Percentiles rank a stretch among this genome's conserved stretches.
Evolutionary conservation across 2,113 vertebrate species (phyloP).

Genomic region (Trochalopteron elliotii): DNA sequence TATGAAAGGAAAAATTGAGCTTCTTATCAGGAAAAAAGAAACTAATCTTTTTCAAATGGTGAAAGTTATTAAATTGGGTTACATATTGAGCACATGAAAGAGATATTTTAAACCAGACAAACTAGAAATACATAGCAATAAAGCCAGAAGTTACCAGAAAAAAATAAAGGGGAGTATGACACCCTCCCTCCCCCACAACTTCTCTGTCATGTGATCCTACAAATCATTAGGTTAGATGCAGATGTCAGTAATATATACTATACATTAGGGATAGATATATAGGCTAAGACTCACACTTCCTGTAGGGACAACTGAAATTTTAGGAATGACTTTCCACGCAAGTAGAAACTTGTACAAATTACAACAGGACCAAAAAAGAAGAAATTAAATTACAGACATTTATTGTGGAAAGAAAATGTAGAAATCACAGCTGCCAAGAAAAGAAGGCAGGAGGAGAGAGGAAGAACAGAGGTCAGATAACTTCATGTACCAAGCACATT

Average conservation of each 20-base stretch:
- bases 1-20: neutral
- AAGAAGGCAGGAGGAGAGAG: neutral
- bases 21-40: neutral
- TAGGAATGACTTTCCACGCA: neutral
- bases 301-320: neutral
- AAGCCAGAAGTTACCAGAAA: neutral
- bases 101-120: neutral
- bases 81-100: neutral
- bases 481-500: slow-evolving; percentile 14
- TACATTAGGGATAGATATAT: neutral
- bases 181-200: neutral
- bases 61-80: neutral
- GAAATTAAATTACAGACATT: neutral
- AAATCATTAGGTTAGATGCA: neutral
- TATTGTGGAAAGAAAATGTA: neutral
- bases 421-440: neutral
- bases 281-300: neutral
- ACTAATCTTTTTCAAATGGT: neutral
- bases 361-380: neutral
- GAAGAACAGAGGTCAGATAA: neutral
- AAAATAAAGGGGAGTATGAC: neutral
- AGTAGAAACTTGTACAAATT: neutral
- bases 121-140: neutral
- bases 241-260: neutral
- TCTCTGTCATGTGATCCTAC: neutral